A percentile compares a stretch with the other conserved stretches of the same genome.
These are phyloP conservation scores for Orius insidiosus DNA, from an alignment of 1,140 invertebrate genomes.

Conservation along the genomic window DNA sequence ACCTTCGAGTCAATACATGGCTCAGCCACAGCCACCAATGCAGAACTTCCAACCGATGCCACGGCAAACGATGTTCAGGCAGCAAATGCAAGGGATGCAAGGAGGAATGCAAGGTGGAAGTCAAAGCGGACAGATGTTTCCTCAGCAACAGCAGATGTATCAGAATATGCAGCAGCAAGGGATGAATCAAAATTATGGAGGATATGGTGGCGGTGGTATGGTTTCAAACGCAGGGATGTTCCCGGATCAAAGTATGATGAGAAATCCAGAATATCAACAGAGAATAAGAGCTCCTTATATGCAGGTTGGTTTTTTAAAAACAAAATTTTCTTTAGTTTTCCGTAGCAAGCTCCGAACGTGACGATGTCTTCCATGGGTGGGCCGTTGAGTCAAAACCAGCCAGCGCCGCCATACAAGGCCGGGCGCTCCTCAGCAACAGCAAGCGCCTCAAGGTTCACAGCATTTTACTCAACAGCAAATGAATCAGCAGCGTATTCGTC, in stretches of 20 bases:
- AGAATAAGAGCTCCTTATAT: slow-evolving; percentile 32
- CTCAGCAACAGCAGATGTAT: slow-evolving; percentile 21
- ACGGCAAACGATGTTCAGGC: slow-evolving; percentile 25
- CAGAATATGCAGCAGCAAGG: slow-evolving; percentile 32
- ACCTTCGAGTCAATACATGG: slow-evolving; percentile 31
- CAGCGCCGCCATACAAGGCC: slow-evolving; percentile 34
- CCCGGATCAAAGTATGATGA: slow-evolving; percentile 32
- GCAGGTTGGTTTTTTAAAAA: slow-evolving; percentile 24
- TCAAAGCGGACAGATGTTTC: slow-evolving; percentile 25
- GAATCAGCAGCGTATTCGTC: slow-evolving; percentile 25
- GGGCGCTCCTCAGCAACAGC: slow-evolving; percentile 27
- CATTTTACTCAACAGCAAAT: slow-evolving; percentile 20
- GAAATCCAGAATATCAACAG: slow-evolving; percentile 30
- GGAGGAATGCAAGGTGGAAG: slow-evolving; percentile 17
- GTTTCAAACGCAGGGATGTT: slow-evolving; percentile 27
- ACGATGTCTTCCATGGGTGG: slow-evolving; percentile 41
- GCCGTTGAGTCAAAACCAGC: slow-evolving; percentile 24
- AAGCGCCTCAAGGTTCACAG: slow-evolving; percentile 32
- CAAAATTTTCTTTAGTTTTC: slow-evolving; percentile 12
- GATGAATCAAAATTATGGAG: slow-evolving; percentile 37
- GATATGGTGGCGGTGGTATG: slow-evolving; percentile 28
- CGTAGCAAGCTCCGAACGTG: slow-evolving; percentile 39
- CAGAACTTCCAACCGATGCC: slow-evolving; percentile 27
- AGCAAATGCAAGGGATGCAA: slow-evolving; percentile 28
- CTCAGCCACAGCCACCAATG: slow-evolving; percentile 22